A percentile compares a stretch with the other conserved stretches of the same genome.
phyloP scores from a whole-genome alignment of 1,140 invertebrate genomes.

The Pseudachorutes palmiensis region DNA sequence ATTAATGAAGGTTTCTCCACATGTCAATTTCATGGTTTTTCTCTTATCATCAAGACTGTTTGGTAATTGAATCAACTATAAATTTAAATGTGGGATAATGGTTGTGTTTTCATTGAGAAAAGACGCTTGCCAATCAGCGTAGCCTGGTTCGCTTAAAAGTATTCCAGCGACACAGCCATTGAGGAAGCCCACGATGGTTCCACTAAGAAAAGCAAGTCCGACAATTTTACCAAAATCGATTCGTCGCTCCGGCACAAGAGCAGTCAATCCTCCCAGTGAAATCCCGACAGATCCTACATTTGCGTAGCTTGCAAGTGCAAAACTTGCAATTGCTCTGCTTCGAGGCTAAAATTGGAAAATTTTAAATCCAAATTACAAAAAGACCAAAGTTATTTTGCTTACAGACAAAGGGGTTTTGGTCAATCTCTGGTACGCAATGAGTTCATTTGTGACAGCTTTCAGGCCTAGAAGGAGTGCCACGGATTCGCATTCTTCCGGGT shows the following conservation, averaged over 20 bases:
- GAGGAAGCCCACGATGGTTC: conserved; percentile 78
- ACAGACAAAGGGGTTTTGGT: conserved; percentile 41
- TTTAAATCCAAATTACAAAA: conserved; percentile 14
- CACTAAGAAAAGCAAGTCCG: conserved; percentile 74
- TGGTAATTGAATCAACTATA: too few species aligned
- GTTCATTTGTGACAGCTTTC: conserved; percentile 86
- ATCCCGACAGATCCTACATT: conserved; percentile 87
- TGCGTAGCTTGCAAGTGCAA: conserved; percentile 88
- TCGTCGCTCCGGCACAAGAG: conserved; percentile 68
- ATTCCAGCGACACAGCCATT: conserved; percentile 82
- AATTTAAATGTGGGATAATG: too few species aligned
- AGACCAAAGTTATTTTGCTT: conserved; percentile 38
- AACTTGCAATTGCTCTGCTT: conserved; percentile 77
- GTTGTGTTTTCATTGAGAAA: too few species aligned
- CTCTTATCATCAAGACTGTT: too few species aligned
- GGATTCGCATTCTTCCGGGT: conserved; percentile 61
- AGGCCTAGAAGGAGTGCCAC: conserved; percentile 75
- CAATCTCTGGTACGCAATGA: conserved; percentile 73
- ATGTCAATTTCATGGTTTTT: too few species aligned
- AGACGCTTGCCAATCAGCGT: too few species aligned
- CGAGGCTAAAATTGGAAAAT: conserved; percentile 49
- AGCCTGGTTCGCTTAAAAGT: conserved; percentile 13
- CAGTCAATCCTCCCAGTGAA: conserved; percentile 55
- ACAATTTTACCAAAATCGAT: conserved; percentile 61
- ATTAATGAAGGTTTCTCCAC: too few species aligned